Evolutionary conservation across 2,888 invertebrate species (phyloP).

Genomic region (Notodonta ziczac): DNA sequence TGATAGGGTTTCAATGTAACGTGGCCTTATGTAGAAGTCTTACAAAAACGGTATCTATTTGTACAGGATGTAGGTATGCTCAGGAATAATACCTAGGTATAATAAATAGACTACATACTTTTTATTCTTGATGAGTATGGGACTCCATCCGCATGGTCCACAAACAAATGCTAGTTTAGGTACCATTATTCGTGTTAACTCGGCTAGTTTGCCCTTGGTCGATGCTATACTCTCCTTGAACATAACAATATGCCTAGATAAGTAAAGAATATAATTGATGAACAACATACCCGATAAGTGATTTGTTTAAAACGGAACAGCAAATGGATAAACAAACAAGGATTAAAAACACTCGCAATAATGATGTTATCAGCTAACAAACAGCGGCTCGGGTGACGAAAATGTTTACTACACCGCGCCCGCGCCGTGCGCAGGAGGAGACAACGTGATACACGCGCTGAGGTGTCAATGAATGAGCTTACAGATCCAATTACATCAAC

Average conservation of each 20-base stretch:
- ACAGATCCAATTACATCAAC: conserved; percentile 22
- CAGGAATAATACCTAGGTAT: too few relatives aligned
- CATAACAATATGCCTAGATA: background rate
- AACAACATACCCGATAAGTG: background rate
- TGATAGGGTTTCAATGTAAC: too few relatives aligned
- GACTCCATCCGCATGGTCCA: too few relatives aligned
- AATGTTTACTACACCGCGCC: conserved; percentile 34
- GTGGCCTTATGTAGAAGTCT: too few relatives aligned
- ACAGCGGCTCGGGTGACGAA: conserved; percentile 33
- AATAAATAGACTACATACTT: too few relatives aligned
- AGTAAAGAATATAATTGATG: background rate
- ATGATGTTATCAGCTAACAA: conserved; percentile 14
- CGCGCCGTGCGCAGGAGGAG: conserved; percentile 23
- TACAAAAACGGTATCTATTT: too few relatives aligned
- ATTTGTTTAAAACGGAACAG: background rate
- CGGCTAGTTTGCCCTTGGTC: too few relatives aligned
- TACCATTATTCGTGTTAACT: too few relatives aligned
- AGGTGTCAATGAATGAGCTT: conserved; percentile 35
- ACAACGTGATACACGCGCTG: conserved; percentile 29
- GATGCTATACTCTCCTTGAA: too few relatives aligned
- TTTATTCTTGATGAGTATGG: too few relatives aligned
- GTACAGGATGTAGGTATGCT: too few relatives aligned
- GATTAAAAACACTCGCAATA: conserved; percentile 1
- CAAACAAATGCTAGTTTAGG: too few relatives aligned
- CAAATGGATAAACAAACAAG: background rate